Conservation (phyloP, 2,797 vertebrate genomes). For the Iguana delicatissima region DNA sequence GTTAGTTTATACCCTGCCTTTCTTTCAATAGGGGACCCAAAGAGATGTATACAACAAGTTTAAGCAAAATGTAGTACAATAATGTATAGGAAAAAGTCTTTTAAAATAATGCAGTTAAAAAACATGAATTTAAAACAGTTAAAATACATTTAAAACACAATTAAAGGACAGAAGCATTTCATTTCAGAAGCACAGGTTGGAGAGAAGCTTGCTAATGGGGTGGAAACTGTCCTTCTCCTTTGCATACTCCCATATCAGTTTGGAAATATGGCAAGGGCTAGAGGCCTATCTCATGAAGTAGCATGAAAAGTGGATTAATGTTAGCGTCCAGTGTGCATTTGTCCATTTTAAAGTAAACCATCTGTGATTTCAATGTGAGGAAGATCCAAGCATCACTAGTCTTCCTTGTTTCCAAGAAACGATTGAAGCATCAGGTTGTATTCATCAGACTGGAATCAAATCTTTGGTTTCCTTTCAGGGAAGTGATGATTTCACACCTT, state of each 20-base stretch:
- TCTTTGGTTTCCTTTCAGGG: constrained; percentile 13
- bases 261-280: background rate
- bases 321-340: background rate
- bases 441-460: background rate
- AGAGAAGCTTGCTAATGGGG: background rate
- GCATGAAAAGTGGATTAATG: background rate
- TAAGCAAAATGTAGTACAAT: too few species aligned
- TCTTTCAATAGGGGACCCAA: too few species aligned
- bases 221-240: background rate
- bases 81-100: too few species aligned
- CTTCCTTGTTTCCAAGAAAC: constrained; percentile 19
- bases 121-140: too few species aligned
- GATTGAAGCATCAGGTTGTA: background rate
- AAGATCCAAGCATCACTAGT: background rate
- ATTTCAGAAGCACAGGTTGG: background rate
- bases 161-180: too few species aligned
- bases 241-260: background rate
- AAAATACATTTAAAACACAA: too few species aligned
- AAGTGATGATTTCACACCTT: constrained; percentile 38
- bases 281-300: background rate
- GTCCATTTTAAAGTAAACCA: background rate
- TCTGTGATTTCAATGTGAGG: background rate
- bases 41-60: too few species aligned
- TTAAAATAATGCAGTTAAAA: too few species aligned
- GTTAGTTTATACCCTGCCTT: too few species aligned